Base-by-base conservation (phyloP, 1,140 invertebrate species). In the Rhopalosiphum maidis region DNA sequence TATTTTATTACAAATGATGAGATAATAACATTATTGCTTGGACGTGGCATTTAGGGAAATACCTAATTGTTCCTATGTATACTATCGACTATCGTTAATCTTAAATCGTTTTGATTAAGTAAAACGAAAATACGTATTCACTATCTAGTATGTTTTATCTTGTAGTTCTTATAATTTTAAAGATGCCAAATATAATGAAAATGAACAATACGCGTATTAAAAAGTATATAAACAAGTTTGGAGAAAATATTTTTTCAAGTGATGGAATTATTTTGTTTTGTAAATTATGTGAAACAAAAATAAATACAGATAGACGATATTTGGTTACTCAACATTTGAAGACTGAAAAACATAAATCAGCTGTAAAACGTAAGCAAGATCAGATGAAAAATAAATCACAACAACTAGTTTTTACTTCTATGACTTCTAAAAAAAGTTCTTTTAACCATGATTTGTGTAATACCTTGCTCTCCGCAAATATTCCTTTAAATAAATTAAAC, bases 291-390 rank as follows among this genome's bases (percentile, higher is more conserved):
- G 85, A 86, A 86, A 46, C 85, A 23, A 86, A 86, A 86, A 86
- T 43, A 25, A 86, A 46, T 86, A 86, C 85, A 86, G 85, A 86
- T 86, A 2, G 85, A 43, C 41, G 85, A 86, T 86, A 43, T 86
- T 88, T 88, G 86, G 86, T 88, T 88, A 88, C 25, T 88, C 86
- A 51, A 88, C 86, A 88, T 88, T 46, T 48, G 46, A 88, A 88
- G 48, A 88, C 86, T 25, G 43, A 88, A 48, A 51, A 88, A 9
- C 86, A 88, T 51, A 88, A n/a, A n/a, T 51, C 43, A 21, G 86
- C 86, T 30, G 48, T n/a, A 88, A 77, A 88, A 87, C 77, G n/a
- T 83, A 83, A 83, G 35, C 77, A 83, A 83, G 77, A 83, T 83
- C 35, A 37, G 37, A 83, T 83, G 77, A 83, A 85, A 85, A 41